Conservation (phyloP, 2,797 vertebrate genomes). For the Catostomus latipinnis region DNA sequence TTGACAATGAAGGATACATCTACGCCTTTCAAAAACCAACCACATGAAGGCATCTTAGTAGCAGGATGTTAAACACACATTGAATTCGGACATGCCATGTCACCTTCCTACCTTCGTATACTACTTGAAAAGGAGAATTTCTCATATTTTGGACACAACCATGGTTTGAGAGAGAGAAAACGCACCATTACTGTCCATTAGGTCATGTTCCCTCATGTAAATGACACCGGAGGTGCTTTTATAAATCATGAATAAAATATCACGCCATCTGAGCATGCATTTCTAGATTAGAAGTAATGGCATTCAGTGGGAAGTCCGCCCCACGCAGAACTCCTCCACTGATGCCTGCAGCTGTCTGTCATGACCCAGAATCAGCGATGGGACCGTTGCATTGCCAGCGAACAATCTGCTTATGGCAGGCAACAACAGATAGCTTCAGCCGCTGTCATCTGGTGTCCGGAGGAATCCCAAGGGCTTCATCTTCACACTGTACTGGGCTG, state of each 20-base stretch:
- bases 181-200: constrained; percentile 7
- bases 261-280: background rate
- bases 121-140: no score
- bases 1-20: no score
- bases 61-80: no score
- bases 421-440: constrained; percentile 9
- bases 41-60: no score
- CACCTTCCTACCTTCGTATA: no score
- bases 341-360: constrained; percentile 3
- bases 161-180: background rate
- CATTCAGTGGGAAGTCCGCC: background rate
- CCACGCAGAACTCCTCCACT: background rate
- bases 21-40: no score
- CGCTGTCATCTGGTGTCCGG: constrained; percentile 3
- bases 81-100: no score
- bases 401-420: constrained; percentile 15
- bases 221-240: constrained; percentile 8
- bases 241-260: constrained; percentile 31
- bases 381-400: background rate
- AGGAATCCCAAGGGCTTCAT: background rate
- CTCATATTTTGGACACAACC: no score
- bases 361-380: background rate
- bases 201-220: constrained; percentile 16
- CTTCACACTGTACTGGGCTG: constrained; percentile 8
- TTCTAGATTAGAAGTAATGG: constrained; percentile 4